Base-by-base conservation (phyloP, 2,797 vertebrate species). In the Eidolon dupreanum region DNA sequence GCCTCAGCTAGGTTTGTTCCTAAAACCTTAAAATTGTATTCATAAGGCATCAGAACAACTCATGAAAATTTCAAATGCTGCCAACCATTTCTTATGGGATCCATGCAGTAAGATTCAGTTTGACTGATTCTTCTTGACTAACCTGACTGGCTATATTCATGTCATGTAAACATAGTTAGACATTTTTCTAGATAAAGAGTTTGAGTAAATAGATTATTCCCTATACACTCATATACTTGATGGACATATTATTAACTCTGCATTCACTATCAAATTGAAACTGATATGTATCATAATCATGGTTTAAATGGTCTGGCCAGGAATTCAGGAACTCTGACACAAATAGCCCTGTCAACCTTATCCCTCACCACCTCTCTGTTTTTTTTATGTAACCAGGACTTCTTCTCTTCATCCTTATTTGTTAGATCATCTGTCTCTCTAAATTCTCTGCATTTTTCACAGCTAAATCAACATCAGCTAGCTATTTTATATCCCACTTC, bases 121-220 rank as follows among this genome's bases (percentile, higher is more conserved):
- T 90, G 57, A 59, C 46, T 78, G 61, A 86, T 71, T 85, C 78
- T 96, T 90, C 84, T 57, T 71, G 55, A 61, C 46, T 86, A 41
- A 86, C 41, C 19, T 94, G 68, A 41, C 78, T 53, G 38, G 31
- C 24, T 92, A 11, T 59, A 53, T 77, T 70, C 38, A 57, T 59
- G 31, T 63, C 53, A 46, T 41, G 8, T 66, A 85, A 93, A 93
- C 22, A 6, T 15, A 88, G 5, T 55, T 94, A 83, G 75, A 77
- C 33, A 5, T 57, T 71, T 81, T 90, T 61, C 51, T 65, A 26
- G 36, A 82, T 92, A 82, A 68, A n/a, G 38, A 82, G 11, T 83
- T 43, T 74, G 59, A 85, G 26, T 88, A 92, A 84, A 33, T 75
- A 85, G 46, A 73, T 84, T 73, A 51, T 33, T 16, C 57, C 20